Base-by-base conservation (phyloP, 1,140 invertebrate species). In the Tetramorium parvispinum region DNA sequence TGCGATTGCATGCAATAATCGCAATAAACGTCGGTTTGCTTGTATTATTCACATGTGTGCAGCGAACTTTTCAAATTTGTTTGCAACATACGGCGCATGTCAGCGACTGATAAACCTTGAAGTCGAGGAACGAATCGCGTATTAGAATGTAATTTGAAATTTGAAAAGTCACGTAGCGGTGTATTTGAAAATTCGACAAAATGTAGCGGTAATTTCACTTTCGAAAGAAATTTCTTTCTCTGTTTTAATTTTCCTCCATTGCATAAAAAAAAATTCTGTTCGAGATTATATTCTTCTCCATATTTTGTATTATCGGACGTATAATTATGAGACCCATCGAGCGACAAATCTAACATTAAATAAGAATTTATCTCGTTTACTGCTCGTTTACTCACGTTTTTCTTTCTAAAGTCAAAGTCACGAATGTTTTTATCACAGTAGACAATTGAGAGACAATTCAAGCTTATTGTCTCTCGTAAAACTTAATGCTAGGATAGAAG, bases 91-190 rank as follows among this genome's bases (percentile, higher is more conserved):
- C 37, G n/a, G 55, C 73, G 73, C 73, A 46, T 77, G 55, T 61
- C 55, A 46, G 55, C 16, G 40, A 77, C 5, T 27, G 55, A 61
- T n/a, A 77, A 63, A 21, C 24, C 24, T 32, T 32, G 16, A 73
- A n/a, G 27, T 53, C 16, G 37, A n/a, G 46, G 51, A 18, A 37
- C 18, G 24, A 46, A 46, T 63, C 6, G 2, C 6, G 10, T n/a
- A 16, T 40, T 37, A 6, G 24, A 63, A 59, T 43, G 16, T 24
- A 7, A 77, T 77, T 77, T 77, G 24, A 75, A 77, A 61, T 77
- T 77, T 21, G 8, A 61, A 77, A 77, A 61, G 10, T 18, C 2
- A 5, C 53, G 37, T 13, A n/a, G 16, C 6, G 51, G 13, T 73
- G 18, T 71, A n/a, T 71, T 53, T 55, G 21, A 73, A 21, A 37